Evolutionary conservation across 2,113 vertebrate genomes (phyloP).

Genomic region (Glareola pratincola): DNA sequence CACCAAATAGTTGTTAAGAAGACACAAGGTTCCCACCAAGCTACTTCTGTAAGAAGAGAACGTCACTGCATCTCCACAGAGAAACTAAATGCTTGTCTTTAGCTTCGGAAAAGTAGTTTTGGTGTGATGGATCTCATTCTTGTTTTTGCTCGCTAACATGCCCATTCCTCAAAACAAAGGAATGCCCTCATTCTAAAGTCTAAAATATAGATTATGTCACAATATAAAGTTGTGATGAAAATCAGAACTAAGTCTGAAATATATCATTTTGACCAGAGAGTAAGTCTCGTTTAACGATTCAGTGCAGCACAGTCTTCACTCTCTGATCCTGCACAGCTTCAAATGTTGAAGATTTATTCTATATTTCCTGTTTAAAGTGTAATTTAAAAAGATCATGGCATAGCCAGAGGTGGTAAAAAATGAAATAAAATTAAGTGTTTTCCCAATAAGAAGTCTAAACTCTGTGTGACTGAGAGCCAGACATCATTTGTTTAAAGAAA

Average conservation of each 20-base stretch:
- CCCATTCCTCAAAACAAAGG: background rate
- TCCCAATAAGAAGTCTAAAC: background rate
- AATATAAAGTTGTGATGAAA: background rate
- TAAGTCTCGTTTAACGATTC: background rate
- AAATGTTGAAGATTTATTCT: background rate
- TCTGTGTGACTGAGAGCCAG: background rate
- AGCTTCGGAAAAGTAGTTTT: background rate
- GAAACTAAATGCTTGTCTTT: background rate
- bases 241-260: background rate
- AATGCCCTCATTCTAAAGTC: background rate
- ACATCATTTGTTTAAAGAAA: background rate
- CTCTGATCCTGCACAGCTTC: background rate
- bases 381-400: background rate
- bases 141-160: background rate
- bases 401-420: accelerated
- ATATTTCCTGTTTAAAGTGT: background rate
- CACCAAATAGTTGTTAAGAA: background rate
- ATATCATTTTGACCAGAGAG: background rate
- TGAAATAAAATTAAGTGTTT: background rate
- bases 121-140: background rate
- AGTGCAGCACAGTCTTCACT: background rate
- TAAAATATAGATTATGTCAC: background rate
- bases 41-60: background rate
- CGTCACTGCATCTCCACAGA: background rate
- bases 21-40: background rate